Evolutionary conservation across 2,797 vertebrate species (phyloP), one percentile per base, ranked within the genome.

Genomic region (Lateolabrax maculatus): DNA sequence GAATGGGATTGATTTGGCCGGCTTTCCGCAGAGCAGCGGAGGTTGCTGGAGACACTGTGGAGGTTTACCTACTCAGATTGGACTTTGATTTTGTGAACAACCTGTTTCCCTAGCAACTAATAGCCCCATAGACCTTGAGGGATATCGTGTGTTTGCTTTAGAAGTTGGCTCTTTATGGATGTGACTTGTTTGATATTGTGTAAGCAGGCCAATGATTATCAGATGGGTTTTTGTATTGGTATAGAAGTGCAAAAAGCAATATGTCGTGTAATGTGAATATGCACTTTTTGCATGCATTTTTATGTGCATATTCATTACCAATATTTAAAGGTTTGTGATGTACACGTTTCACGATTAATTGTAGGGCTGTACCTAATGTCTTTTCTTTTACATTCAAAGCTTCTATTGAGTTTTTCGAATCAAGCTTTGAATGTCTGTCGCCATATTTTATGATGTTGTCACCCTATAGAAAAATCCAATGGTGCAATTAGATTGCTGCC

Each of bases 11-110:
- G 72, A 76, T 77, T 74, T 85, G 44, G 63, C 64, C 25, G 3
- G 27, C 41, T 86, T 62, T 61, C 56, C 9, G 8, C 77, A 53
- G 77, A 80, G 65, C 41, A 53, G 63, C 19, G 63, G 67, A 74
- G 68, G 64, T 66, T 77, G 52, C 52, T 64, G 67, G 43, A 79
- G 75, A 75, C 15, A 37, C 49, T 37, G 23, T 52, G 70, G 43
- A 83, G 78, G 73, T 83, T 85, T 89, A 84, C 75, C 15, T 48
- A 62, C 71, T 82, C 60, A 31, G 61, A 64, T 37, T 90, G 87
- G 90, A 93, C 90, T 92, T 92, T 92, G 88, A 82, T 84, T 90
- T 88, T 80, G 72, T 77, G 71, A 81, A 83, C 77, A 80, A 62
- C 79, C 73, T 63, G 82, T 92, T 92, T 77, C 87, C 90, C 11